phyloP scores from a whole-genome alignment of 2,888 invertebrate genomes.

The Syritta pipiens region DNA sequence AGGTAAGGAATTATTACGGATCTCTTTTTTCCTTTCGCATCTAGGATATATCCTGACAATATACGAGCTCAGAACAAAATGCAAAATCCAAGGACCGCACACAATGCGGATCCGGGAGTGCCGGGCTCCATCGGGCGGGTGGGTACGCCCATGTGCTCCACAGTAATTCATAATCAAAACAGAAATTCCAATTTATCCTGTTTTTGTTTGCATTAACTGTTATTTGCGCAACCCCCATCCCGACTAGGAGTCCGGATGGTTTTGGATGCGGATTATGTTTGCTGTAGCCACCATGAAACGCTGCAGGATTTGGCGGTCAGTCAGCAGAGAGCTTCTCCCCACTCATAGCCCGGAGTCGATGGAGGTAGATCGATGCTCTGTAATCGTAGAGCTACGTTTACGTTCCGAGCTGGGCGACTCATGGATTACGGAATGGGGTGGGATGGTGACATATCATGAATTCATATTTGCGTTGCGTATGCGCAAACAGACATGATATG shows the following conservation, averaged over 20 bases:
- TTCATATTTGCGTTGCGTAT: constrained; percentile 57
- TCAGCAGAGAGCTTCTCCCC: background rate
- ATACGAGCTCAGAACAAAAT: constrained; percentile 6
- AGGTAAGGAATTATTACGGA: constrained; percentile 65
- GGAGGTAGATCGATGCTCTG: constrained; percentile 13
- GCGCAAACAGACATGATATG: constrained; percentile 61
- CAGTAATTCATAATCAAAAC: constrained; percentile 69
- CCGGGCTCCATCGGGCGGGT: background rate
- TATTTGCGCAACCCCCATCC: constrained; percentile 44
- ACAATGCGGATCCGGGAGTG: constrained; percentile 13
- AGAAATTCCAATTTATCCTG: constrained; percentile 68
- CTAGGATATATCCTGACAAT: constrained; percentile 26
- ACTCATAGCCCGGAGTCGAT: background rate
- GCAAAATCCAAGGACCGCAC: constrained; percentile 23
- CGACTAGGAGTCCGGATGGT: background rate
- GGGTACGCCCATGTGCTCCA: background rate
- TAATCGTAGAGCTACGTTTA: constrained; percentile 14
- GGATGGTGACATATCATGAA: constrained; percentile 58
- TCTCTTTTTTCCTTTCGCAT: constrained; percentile 2
- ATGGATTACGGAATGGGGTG: constrained; percentile 33
- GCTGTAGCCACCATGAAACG: constrained; percentile 48
- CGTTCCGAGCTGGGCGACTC: constrained; percentile 39
- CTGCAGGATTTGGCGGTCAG: constrained; percentile 63
- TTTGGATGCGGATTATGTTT: constrained; percentile 62
- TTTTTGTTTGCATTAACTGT: constrained; percentile 68